phyloP scores from a whole-genome alignment of 2,888 invertebrate genomes.

The Aradus depressus region DNA sequence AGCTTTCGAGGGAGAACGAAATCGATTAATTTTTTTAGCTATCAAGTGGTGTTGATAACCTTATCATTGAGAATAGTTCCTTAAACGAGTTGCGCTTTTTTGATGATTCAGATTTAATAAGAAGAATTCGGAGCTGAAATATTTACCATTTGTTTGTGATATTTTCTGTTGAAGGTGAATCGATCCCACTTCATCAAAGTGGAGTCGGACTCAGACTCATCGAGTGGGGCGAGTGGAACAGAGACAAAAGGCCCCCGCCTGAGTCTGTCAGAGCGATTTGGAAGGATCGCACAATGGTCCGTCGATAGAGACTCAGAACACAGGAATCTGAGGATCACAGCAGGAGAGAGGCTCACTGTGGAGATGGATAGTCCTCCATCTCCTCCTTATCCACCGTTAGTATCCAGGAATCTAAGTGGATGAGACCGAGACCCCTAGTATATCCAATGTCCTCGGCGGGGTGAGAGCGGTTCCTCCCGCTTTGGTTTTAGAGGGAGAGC shows the following conservation, averaged over 20 bases:
- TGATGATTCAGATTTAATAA: too few species aligned
- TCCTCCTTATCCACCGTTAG: slow-evolving; percentile 30
- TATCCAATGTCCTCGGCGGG: too few species aligned
- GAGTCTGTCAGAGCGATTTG: slow-evolving; percentile 74
- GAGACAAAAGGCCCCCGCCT: slow-evolving; percentile 42
- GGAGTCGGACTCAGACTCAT: slow-evolving; percentile 32
- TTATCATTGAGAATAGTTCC: too few species aligned
- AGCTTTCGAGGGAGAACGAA: too few species aligned
- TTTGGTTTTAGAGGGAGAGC: too few species aligned
- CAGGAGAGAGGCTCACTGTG: slow-evolving; percentile 42
- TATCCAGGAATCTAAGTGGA: too few species aligned
- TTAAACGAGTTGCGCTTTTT: too few species aligned
- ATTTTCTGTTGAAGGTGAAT: slow-evolving; percentile 13
- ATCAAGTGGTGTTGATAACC: too few species aligned
- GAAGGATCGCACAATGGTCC: slow-evolving; percentile 86
- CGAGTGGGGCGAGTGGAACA: slow-evolving; percentile 27
- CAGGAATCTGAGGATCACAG: slow-evolving; percentile 65
- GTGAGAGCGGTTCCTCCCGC: too few species aligned
- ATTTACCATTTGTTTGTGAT: not conserved
- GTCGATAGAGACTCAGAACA: slow-evolving; percentile 75
- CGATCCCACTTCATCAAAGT: slow-evolving; percentile 30
- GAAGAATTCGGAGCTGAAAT: too few species aligned
- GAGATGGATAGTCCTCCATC: slow-evolving; percentile 38
- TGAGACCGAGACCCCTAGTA: too few species aligned
- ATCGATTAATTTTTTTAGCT: too few species aligned